phyloP scores from a whole-genome alignment of 2,888 invertebrate species.

The Thyatira batis region DNA sequence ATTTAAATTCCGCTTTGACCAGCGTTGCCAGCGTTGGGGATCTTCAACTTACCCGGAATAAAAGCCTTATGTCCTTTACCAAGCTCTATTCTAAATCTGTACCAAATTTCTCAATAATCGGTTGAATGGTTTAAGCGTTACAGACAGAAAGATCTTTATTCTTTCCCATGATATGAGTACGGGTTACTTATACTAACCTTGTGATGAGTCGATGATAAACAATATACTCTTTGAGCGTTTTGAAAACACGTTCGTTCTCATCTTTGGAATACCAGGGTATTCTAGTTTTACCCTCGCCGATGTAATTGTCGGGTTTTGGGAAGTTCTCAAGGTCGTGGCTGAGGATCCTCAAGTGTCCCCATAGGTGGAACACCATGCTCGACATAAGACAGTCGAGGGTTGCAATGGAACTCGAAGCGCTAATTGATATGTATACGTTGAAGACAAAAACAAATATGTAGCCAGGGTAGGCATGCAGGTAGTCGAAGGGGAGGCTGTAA shows the following conservation, averaged over 20 bases:
- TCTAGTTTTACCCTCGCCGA: background rate
- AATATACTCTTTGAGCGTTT: background rate
- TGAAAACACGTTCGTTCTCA: background rate
- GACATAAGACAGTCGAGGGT: background rate
- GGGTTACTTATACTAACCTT: background rate
- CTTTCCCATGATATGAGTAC: too few relatives aligned
- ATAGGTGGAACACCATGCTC: background rate
- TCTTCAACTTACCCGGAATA: too few relatives aligned
- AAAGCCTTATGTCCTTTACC: too few relatives aligned
- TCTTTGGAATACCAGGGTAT: background rate
- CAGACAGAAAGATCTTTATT: too few relatives aligned
- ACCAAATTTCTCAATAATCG: too few relatives aligned
- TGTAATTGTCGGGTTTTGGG: background rate
- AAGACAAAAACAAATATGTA: background rate
- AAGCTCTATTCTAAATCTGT: too few relatives aligned
- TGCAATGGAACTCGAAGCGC: background rate
- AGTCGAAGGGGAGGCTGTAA: background rate
- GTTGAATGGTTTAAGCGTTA: too few relatives aligned
- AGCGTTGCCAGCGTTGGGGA: too few relatives aligned
- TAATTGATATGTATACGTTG: background rate
- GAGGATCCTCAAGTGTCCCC: background rate
- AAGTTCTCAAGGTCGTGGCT: background rate
- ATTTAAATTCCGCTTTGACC: too few relatives aligned
- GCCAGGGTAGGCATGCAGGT: background rate
- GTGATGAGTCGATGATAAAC: background rate